Conservation (phyloP, 2,797 vertebrate species). For the Sebastes cheni region DNA sequence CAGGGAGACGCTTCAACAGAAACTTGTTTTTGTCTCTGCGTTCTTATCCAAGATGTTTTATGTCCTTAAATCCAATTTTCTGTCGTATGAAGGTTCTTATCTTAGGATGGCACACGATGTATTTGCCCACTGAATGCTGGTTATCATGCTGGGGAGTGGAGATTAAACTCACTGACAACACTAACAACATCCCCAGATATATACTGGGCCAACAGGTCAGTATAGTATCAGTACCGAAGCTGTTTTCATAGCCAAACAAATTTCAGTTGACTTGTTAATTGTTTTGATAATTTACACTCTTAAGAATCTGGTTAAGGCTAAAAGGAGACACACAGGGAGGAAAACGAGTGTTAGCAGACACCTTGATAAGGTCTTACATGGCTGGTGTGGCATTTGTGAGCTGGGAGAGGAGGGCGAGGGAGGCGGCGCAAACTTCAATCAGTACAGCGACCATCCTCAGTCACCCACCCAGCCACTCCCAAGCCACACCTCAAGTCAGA, state of each 20-base stretch:
- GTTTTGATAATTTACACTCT: neutral
- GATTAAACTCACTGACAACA: conserved; percentile 31
- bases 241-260: neutral
- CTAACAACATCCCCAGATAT: conserved; percentile 5
- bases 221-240: neutral
- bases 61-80: conserved; percentile 25
- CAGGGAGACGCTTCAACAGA: neutral
- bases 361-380: conserved; percentile 2
- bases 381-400: conserved; percentile 45
- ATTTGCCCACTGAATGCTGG: conserved; percentile 28
- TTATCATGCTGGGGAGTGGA: conserved; percentile 17
- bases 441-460: conserved; percentile 64
- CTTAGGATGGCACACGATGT: conserved; percentile 8
- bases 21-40: neutral
- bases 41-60: conserved; percentile 20
- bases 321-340: neutral
- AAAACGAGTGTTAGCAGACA: neutral
- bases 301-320: neutral
- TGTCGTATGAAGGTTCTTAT: conserved; percentile 22
- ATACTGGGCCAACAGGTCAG: neutral
- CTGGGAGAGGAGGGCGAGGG: conserved; percentile 69
- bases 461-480: conserved; percentile 65
- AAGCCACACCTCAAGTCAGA: conserved; percentile 33
- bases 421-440: conserved; percentile 55
- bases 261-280: neutral